phyloP scores from a whole-genome alignment of 2,888 invertebrate species.

The Neelides folsomi region DNA sequence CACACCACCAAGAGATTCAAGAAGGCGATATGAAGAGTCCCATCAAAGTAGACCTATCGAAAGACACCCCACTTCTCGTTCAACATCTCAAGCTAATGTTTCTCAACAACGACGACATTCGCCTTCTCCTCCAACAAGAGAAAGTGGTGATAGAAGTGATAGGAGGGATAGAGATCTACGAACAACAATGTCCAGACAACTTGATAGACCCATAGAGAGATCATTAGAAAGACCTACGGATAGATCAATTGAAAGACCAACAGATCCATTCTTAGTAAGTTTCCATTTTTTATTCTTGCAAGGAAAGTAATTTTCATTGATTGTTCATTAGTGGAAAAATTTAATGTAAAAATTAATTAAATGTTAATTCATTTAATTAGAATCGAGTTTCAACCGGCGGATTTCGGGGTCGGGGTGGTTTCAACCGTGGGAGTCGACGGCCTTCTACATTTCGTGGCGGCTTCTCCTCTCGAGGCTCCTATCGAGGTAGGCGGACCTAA shows the following conservation, averaged over 20 bases:
- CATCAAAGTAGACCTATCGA: background rate
- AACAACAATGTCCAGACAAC: conserved; percentile 17
- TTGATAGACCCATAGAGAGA: conserved; percentile 12
- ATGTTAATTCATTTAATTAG: background rate
- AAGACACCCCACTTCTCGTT: background rate
- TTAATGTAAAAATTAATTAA: background rate
- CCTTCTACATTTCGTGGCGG: conserved; percentile 12
- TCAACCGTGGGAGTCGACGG: conserved; percentile 6
- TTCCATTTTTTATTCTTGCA: background rate
- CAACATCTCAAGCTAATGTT: conserved; percentile 9
- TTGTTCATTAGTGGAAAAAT: background rate
- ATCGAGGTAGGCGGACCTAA: conserved; percentile 15
- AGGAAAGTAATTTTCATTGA: background rate
- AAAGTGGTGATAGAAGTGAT: conserved; percentile 5
- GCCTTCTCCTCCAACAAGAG: conserved; percentile 20
- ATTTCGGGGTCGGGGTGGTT: conserved; percentile 16
- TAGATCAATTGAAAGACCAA: too few relatives aligned
- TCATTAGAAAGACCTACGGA: conserved; percentile 8
- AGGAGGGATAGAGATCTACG: conserved; percentile 16
- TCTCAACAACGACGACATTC: conserved; percentile 22
- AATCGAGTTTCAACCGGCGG: background rate
- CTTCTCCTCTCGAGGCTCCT: conserved; percentile 7
- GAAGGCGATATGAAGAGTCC: background rate
- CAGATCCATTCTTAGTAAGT: conserved; percentile 8
- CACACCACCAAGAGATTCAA: background rate